Evolutionary conservation across 1,140 invertebrate species (phyloP).

Genomic region (Nebria ingens): DNA sequence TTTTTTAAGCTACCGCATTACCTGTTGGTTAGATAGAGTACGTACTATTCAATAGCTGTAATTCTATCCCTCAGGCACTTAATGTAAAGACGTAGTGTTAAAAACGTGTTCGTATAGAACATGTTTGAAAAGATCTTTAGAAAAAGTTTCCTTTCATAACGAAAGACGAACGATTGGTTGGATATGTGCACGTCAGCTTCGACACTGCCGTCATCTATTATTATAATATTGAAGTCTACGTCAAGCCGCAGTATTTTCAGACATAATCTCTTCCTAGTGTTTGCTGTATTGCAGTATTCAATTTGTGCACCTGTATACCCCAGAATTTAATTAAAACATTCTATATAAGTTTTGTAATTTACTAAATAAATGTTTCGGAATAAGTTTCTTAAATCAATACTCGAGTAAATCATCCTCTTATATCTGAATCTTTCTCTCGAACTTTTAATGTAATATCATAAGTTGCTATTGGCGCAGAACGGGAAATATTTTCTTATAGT

Average conservation of each 20-base stretch:
- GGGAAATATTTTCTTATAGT: neutral
- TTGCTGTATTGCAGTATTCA: neutral
- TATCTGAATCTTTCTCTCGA: neutral
- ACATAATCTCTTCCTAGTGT: neutral
- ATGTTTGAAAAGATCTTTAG: conserved; percentile 1
- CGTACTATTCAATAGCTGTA: too few species aligned
- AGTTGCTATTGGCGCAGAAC: neutral
- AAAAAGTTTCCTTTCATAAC: neutral
- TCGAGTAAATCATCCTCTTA: neutral
- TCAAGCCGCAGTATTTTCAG: too few species aligned
- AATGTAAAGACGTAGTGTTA: neutral
- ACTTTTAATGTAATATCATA: neutral
- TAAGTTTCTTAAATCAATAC: neutral
- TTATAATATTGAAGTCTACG: too few species aligned
- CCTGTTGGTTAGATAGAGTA: too few species aligned
- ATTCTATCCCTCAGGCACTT: neutral
- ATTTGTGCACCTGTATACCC: neutral
- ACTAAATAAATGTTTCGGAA: neutral
- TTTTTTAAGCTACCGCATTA: too few species aligned
- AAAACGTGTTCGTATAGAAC: neutral
- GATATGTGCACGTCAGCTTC: neutral
- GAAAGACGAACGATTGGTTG: neutral
- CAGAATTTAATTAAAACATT: conserved; percentile 7
- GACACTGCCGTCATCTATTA: neutral
- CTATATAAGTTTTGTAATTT: conserved; percentile 7